Evolutionary conservation across 2,113 vertebrate genomes (phyloP), one percentile per base, ranked within the genome.

Genomic region (Pitta sordida): DNA sequence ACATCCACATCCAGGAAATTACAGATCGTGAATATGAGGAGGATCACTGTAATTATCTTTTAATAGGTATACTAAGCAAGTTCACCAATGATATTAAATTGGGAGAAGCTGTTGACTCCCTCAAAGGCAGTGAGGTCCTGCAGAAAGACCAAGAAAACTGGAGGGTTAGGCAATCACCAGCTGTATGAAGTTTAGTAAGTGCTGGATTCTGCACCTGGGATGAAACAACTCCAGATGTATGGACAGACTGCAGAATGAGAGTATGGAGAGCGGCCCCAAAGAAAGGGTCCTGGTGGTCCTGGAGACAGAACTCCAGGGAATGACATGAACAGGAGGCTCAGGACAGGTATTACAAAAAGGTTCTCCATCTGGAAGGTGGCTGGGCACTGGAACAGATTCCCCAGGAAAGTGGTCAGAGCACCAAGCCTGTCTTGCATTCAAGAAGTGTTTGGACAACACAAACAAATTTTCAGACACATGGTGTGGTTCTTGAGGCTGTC

Each of bases 401-500:
- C 26, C 43, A 59, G 8, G 3, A 16, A 44, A 30, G 4, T 1
- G 1, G 9, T 26, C 21, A 67, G 16, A 41, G 24, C 13, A 58
- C 30, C 1, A 41, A 58, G 21, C 36, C 30, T 56, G 30, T 56
- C 4, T 64, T 56, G 34, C 70, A 11, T 19, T 58, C 51, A 58
- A 80, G 17, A 2, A 6, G 36, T 4, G 1, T 62, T 21, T 21
- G 10, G 9, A 8, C 24, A 46, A 26, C 6, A 9, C 5, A n/a
- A n/a, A n/a, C n/a, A n/a, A n/a, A n/a, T n/a, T 43, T 19, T 36
- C 17, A 56, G 43, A 22, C 14, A 71, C 11, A 22, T 3, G 34
- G 49, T 48, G 10, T 56, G 17, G 18, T 12, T 80, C 7, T 32
- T 49, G 16, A 2, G 20, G 9, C n/a, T 21, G 7, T 27, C 15